Evolutionary conservation across 2,888 invertebrate species (phyloP), one percentile per base, ranked within the genome.

Genomic region (Phyllotreta striolata): DNA sequence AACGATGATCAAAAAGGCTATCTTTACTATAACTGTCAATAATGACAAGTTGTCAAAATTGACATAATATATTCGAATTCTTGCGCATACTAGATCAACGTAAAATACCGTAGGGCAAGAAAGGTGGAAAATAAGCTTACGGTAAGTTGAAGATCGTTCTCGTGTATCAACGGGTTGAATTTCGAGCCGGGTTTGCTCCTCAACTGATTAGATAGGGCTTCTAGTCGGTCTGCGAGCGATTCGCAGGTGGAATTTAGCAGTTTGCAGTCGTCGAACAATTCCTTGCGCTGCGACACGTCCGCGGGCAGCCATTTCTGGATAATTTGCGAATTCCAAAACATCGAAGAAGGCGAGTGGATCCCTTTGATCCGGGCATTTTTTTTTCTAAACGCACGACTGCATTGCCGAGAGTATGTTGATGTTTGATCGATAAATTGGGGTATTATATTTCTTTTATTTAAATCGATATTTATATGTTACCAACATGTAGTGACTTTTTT

Each of bases 291-390:
- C 0, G 78, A 75, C 1, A 81, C 82, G 74, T 87, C 85, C 55
- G 84, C 80, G 67, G 85, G 86, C 14, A 88, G 81, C 87, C 87
- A 87, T 80, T 82, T 82, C 40, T 78, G 76, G 47, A 82, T 76
- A 59, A 79, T 80, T 70, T 80, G 78, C 49, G 77, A 76, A 72
- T 77, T 78, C 71, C 77, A 76, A 68, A 80, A 81, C 82, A 82
- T 82, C 58, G 69, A 34, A 39, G 24, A 4, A 24, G 24, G 24
- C 24, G 24, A 4, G 2, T 24, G 2, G 24, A 4, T 24, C 2
- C 24, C 2, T 24, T 24, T n/a, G 2, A 3, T 24, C 24, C 24
- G 24, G 24, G 24, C 24, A 24, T 24, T 24, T 24, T 24, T 24
- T 24, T 24, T 24, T 24, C 24, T 24, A 24, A 24, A 24, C 24